Percentiles rank a stretch among this genome's conserved stretches.
Conservation (phyloP, 2,113 vertebrate species). For the Corvus hawaiiensis region DNA sequence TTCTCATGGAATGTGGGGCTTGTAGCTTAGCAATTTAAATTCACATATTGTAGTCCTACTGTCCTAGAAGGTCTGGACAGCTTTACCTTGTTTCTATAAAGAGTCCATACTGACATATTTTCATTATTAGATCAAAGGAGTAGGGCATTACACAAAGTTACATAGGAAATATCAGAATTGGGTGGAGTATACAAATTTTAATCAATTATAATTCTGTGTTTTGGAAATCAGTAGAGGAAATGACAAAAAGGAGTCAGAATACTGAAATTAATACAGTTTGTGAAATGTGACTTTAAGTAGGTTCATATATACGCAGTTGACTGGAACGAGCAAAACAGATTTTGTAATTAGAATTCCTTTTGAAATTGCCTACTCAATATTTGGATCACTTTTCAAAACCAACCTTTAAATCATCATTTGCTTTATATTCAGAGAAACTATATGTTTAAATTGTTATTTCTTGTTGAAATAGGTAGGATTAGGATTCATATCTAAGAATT, state of each 20-base stretch:
- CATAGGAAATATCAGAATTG: conserved; percentile 62
- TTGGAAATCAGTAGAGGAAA: conserved; percentile 56
- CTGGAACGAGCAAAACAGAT: conserved; percentile 17
- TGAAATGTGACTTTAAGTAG: conserved; percentile 36
- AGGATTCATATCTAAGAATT: background rate
- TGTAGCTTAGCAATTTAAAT: conserved; percentile 33
- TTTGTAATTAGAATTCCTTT: conserved; percentile 28
- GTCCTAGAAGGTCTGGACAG: background rate
- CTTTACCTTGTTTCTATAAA: conserved; percentile 41
- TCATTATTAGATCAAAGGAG: conserved; percentile 61
- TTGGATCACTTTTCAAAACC: background rate
- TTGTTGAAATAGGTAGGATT: background rate
- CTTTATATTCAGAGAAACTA: background rate
- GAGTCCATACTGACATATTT: conserved; percentile 53
- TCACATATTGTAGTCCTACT: background rate
- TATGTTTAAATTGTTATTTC: background rate
- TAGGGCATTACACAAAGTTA: conserved; percentile 49
- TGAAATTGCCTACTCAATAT: background rate
- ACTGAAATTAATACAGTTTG: too few species aligned
- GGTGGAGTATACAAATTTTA: conserved; percentile 23
- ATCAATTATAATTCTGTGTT: conserved; percentile 30
- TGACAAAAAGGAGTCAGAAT: too few species aligned
- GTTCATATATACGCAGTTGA: conserved; percentile 4
- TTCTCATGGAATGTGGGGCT: background rate
- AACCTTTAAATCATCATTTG: background rate